A percentile compares a stretch with the other conserved stretches of the same genome.
Evolutionary conservation across 2,113 vertebrate species (phyloP).

Genomic region (Cyphomyrus discorhynchus): DNA sequence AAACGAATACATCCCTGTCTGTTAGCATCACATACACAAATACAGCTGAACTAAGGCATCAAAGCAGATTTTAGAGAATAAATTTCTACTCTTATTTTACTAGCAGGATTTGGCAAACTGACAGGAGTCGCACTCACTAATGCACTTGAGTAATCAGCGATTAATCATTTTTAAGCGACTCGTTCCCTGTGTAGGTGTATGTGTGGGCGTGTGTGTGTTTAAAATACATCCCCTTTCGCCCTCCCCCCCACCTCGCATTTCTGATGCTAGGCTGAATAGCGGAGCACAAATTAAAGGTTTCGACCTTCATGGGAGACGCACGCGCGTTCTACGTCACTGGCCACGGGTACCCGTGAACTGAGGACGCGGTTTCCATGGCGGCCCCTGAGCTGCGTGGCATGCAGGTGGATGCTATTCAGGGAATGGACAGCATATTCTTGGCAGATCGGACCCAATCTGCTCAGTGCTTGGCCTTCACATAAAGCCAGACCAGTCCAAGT

Average conservation of each 20-base stretch:
- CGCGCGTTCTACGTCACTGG: background rate
- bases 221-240: background rate
- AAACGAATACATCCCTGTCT: background rate
- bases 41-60: background rate
- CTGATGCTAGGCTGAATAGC: background rate
- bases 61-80: background rate
- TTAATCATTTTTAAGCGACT: constrained; percentile 1
- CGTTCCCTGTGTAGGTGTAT: background rate
- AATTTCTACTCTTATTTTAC: background rate
- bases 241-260: background rate
- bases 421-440: background rate
- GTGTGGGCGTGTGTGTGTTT: constrained; percentile 11
- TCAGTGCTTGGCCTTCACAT: background rate
- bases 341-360: background rate
- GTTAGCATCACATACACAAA: background rate
- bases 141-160: constrained; percentile 5
- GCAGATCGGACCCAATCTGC: background rate
- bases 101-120: background rate
- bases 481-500: background rate
- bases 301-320: background rate
- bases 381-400: background rate
- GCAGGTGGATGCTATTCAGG: background rate
- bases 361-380: background rate
- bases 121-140: background rate
- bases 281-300: background rate